Conservation (phyloP, 2,888 invertebrate species). For the Thecophora atra region DNA sequence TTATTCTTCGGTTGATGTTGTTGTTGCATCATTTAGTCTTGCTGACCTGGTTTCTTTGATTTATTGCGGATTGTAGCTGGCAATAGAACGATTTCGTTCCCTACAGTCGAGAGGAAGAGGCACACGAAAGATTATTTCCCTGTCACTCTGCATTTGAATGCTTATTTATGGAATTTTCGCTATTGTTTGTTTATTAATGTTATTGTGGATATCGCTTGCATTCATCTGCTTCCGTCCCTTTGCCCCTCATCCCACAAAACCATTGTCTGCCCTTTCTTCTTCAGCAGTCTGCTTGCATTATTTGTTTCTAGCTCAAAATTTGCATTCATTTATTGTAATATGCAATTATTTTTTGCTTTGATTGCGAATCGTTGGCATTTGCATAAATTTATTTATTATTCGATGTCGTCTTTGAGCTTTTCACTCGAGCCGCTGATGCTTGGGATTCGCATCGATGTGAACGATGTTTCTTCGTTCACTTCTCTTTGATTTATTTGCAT, state of each 20-base stretch:
- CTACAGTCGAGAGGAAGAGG: too few relatives aligned
- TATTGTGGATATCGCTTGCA: background rate
- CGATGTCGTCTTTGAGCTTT: too few relatives aligned
- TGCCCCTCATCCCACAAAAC: background rate
- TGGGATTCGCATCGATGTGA: too few relatives aligned
- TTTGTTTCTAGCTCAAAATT: background rate
- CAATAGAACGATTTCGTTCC: background rate
- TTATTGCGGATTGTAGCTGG: slow-evolving; percentile 20
- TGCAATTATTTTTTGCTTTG: slow-evolving; percentile 24
- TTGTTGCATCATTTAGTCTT: slow-evolving; percentile 7
- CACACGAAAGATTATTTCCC: too few relatives aligned
- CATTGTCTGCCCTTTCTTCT: background rate
- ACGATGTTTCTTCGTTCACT: too few relatives aligned
- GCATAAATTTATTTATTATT: slow-evolving; percentile 21
- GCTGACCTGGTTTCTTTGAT: slow-evolving; percentile 27
- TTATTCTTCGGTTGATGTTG: background rate
- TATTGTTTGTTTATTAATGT: background rate
- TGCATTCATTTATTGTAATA: slow-evolving; percentile 21
- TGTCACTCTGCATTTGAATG: background rate
- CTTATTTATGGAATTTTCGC: background rate
- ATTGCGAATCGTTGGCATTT: slow-evolving; percentile 29
- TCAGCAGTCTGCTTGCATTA: background rate
- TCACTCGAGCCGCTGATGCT: too few relatives aligned
- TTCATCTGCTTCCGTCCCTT: background rate
- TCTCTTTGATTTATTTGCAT: too few relatives aligned